phyloP scores from a whole-genome alignment of 2,113 vertebrate genomes.

The Ornithorhynchus anatinus region DNA sequence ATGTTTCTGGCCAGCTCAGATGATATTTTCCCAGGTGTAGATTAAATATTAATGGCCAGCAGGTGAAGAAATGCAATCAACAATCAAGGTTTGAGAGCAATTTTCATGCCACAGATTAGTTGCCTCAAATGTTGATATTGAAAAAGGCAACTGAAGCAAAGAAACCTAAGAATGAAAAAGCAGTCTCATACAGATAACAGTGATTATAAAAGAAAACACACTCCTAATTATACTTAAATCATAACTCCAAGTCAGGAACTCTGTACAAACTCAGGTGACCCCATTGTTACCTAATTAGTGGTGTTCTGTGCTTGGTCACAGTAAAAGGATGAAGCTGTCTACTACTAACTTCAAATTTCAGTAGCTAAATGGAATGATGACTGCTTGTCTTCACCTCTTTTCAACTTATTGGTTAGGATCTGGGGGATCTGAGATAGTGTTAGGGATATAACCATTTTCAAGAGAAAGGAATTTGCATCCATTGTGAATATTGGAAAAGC shows the following conservation, averaged over 20 bases:
- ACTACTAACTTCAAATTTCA: slow-evolving; percentile 1
- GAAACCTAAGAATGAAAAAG: neutral
- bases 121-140: slow-evolving; percentile 15
- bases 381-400: neutral
- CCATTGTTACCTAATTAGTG: neutral
- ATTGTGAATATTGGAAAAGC: neutral
- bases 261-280: neutral
- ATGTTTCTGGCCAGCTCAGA: slow-evolving; percentile 66
- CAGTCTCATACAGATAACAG: neutral
- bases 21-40: slow-evolving; percentile 48
- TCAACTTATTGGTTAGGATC: neutral
- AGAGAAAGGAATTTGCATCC: neutral
- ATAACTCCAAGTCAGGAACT: neutral
- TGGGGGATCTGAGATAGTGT: neutral
- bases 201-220: neutral
- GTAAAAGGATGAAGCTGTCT: neutral
- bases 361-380: neutral
- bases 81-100: slow-evolving; percentile 16
- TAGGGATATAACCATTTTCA: neutral
- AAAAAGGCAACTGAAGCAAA: slow-evolving; percentile 9
- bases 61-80: slow-evolving; percentile 39
- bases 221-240: neutral
- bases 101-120: neutral
- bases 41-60: slow-evolving; percentile 58
- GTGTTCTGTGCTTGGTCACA: no score